Conservation (phyloP, 1,140 invertebrate genomes). For the Adoxophyes honmai region DNA sequence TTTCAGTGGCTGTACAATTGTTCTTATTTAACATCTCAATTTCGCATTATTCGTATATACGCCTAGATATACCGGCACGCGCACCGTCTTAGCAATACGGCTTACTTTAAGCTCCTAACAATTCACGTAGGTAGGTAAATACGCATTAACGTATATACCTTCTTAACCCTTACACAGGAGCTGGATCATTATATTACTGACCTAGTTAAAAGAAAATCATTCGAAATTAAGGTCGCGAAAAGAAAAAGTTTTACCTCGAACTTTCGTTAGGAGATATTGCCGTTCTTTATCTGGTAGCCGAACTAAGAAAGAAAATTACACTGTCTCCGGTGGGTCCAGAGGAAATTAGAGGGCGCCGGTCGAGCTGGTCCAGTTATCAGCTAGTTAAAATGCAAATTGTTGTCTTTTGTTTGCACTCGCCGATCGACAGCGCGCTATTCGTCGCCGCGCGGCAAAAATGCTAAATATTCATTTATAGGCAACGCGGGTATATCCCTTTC, state of each 20-base stretch:
- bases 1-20: too few relatives aligned
- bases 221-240: not conserved
- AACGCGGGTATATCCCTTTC: constrained; percentile 38
- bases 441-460: constrained; percentile 41
- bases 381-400: constrained; percentile 72
- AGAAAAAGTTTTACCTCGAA: constrained; percentile 37
- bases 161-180: not conserved
- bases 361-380: constrained; percentile 52
- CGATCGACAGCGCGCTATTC: constrained; percentile 36
- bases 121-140: too few relatives aligned
- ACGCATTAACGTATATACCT: too few relatives aligned
- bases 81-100: too few relatives aligned
- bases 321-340: constrained; percentile 38
- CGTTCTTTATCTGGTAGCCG: constrained; percentile 37
- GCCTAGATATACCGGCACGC: too few relatives aligned
- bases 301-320: constrained; percentile 43
- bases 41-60: too few relatives aligned
- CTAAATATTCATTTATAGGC: constrained; percentile 62
- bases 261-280: constrained; percentile 32
- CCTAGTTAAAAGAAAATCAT: not conserved
- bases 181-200: not conserved
- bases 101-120: too few relatives aligned
- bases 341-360: constrained; percentile 41
- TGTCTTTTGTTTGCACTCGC: constrained; percentile 57
- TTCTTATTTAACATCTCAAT: too few relatives aligned